phyloP scores from a whole-genome alignment of 2,888 invertebrate genomes.

The Oligia strigilis region DNA sequence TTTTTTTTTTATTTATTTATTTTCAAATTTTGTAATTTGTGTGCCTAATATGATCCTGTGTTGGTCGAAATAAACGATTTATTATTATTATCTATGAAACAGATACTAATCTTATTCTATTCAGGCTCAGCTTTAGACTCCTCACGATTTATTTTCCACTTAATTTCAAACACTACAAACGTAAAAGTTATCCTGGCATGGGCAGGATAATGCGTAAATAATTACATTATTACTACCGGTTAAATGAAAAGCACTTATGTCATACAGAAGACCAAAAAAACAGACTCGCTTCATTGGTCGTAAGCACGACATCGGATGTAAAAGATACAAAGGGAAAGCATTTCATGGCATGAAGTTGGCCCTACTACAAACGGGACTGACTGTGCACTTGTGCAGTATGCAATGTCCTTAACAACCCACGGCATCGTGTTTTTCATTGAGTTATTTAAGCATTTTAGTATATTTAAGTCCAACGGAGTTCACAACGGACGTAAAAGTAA shows the following conservation, averaged over 20 bases:
- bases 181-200: conserved; percentile 11
- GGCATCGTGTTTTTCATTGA: not conserved
- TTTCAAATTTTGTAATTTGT: too few relatives aligned
- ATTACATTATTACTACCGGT: conserved; percentile 47
- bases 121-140: not conserved
- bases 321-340: conserved; percentile 12
- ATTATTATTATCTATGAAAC: not conserved
- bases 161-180: conserved; percentile 5
- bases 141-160: not conserved
- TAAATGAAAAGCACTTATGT: conserved; percentile 41
- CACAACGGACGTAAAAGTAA: not conserved
- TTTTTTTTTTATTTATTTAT: too few relatives aligned
- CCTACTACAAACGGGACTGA: not conserved
- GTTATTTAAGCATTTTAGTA: not conserved
- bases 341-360: conserved; percentile 14
- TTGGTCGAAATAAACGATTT: too few relatives aligned
- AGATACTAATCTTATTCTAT: not conserved
- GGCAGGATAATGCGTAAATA: conserved; percentile 50
- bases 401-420: not conserved
- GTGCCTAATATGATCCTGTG: too few relatives aligned
- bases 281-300: conserved; percentile 33
- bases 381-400: not conserved
- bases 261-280: conserved; percentile 30
- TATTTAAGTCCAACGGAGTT: not conserved
- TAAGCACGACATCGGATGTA: conserved; percentile 26